These are phyloP conservation scores for Scartelaos histophorus DNA, from an alignment of 2,113 vertebrate species.

Conservation along the genomic window DNA sequence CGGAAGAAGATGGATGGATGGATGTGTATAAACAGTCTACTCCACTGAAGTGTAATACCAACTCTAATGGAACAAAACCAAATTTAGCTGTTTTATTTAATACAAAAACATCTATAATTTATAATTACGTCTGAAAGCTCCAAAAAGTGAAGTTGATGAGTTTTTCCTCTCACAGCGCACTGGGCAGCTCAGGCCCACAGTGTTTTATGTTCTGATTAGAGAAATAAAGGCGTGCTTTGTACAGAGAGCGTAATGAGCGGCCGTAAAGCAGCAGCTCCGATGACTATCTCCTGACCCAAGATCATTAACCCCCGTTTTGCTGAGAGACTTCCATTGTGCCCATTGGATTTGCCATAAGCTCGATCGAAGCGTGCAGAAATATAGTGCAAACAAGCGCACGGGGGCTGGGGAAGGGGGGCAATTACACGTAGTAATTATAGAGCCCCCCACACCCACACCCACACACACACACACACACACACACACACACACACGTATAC, in stretches of 20 bases:
- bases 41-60: too few relatives aligned
- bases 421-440: constrained; percentile 78
- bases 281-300: constrained; percentile 72
- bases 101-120: too few relatives aligned
- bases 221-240: constrained; percentile 60
- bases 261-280: constrained; percentile 59
- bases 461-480: background rate
- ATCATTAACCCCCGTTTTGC: constrained; percentile 84
- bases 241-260: constrained; percentile 69
- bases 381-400: constrained; percentile 74
- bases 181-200: background rate
- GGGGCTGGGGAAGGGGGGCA: constrained; percentile 68
- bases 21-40: too few relatives aligned
- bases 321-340: constrained; percentile 80
- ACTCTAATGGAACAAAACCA: too few relatives aligned
- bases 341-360: constrained; percentile 82
- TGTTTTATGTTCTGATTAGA: constrained; percentile 52
- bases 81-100: too few relatives aligned
- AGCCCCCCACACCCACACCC: background rate
- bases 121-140: too few relatives aligned
- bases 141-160: too few relatives aligned
- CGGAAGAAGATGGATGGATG: too few relatives aligned
- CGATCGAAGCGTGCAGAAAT: constrained; percentile 76
- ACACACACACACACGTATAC: constrained; percentile 14
- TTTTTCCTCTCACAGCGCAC: background rate